A percentile compares a stretch with the other conserved stretches of the same genome.
Conservation (phyloP, 2,888 invertebrate species). For the Synergus umbraculus region DNA sequence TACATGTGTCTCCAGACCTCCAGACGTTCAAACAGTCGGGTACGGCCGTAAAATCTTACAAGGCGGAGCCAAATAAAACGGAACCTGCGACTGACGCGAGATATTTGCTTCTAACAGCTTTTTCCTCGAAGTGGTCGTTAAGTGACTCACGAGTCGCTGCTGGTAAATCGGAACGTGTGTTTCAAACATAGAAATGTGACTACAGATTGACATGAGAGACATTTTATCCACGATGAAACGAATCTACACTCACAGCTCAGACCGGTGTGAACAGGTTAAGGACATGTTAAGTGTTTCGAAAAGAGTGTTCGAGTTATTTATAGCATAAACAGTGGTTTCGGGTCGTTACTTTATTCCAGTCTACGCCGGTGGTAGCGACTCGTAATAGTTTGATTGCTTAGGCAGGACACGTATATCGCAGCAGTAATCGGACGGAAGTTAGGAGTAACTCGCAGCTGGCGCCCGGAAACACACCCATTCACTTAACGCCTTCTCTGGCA, state of each 20-base stretch:
- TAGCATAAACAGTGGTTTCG: conserved; percentile 53
- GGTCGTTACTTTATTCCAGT: conserved; percentile 56
- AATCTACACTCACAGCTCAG: conserved; percentile 43
- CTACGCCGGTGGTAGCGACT: conserved; percentile 55
- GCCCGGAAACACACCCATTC: conserved; percentile 64
- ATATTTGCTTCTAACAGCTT: not conserved
- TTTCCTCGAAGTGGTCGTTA: conserved; percentile 8
- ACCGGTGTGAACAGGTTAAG: conserved; percentile 45
- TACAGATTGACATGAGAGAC: not conserved
- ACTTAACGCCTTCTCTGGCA: conserved; percentile 43
- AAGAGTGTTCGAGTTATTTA: conserved; percentile 54
- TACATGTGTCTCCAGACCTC: conserved; percentile 13
- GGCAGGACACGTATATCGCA: conserved; percentile 51
- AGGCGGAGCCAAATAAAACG: conserved; percentile 12
- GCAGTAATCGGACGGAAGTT: conserved; percentile 62
- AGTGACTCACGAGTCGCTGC: not conserved
- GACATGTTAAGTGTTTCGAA: conserved; percentile 47
- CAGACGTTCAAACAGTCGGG: not conserved
- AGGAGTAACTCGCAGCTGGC: conserved; percentile 64
- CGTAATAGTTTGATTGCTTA: conserved; percentile 52
- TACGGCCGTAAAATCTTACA: conserved; percentile 5
- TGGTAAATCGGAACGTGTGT: not conserved
- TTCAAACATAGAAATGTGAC: not conserved
- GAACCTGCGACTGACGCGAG: not conserved
- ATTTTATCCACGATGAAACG: not conserved